Base-by-base conservation (phyloP, 2,888 invertebrate genomes). In the Boloria euphrosyne region DNA sequence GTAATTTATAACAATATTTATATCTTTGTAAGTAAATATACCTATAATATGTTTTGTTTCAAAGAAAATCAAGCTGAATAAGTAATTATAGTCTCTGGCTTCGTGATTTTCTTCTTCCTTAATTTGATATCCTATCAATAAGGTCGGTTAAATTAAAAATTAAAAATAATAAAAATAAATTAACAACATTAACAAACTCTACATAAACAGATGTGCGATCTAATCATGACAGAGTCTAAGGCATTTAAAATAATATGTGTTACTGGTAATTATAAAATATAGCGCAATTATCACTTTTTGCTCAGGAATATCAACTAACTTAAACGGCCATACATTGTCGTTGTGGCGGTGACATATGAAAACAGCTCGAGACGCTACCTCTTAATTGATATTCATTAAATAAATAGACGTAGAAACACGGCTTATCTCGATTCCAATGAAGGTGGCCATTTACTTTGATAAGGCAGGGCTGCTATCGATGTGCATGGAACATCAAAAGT, bases 381-480 rank as follows among this genome's bases (percentile, higher is more conserved):
- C 76, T 80, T 84, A 82, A 84, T 84, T 81, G 82, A 78, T 77
- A 75, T 54, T 69, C 78, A 82, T 83, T 82, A 81, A 74, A 75
- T 71, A 76, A 71, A 74, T 73, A 75, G 72, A 69, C 73, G 71
- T 68, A 63, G 70, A 71, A 70, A 72, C 74, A 71, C 68, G 68
- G 69, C 74, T 74, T 73, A 74, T 74, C 75, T 75, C 73, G 74
- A 74, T 73, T 74, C 68, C 62, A 75, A 66, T 58, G 63, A 66
- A 67, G 67, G 66, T 61, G 61, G 69, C 70, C 69, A 74, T 73
- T 74, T 68, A 73, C 71, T 65, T 70, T 69, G 73, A 73, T 74
- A 73, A 73, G 70, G 63, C 31, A 59, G 58, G 58, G 58, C 65
- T 65, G 65, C 46, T 54, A 44, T 59, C 44, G 22, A 4, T 55